These are phyloP conservation scores for Scopus umbretta DNA, from an alignment of 2,113 vertebrate species.

Conservation along the genomic window DNA sequence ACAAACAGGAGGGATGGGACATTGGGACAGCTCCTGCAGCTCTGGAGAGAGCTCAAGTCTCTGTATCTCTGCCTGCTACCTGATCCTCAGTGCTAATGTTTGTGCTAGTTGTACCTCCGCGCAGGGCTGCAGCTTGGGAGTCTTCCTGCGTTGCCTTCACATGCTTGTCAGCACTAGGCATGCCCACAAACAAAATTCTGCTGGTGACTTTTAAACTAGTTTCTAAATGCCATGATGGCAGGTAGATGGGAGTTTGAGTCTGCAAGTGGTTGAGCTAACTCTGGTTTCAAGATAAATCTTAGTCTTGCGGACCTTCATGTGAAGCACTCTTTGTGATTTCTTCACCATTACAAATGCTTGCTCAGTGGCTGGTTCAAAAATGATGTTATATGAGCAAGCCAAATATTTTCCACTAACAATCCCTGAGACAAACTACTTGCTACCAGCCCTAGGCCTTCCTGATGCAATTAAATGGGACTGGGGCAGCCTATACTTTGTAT, in stretches of 20 bases:
- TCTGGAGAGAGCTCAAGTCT: neutral
- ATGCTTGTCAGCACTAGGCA: neutral
- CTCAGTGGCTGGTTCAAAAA: neutral
- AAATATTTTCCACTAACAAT: neutral
- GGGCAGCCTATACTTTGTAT: neutral
- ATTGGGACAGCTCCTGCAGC: neutral
- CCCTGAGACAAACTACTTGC: neutral
- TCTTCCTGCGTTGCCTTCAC: neutral
- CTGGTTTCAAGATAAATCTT: neutral
- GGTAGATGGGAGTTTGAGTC: neutral
- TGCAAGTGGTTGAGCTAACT: neutral
- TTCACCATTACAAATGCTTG: neutral
- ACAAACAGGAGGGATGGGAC: neutral
- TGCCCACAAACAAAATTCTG: neutral
- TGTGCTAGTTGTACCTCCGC: neutral
- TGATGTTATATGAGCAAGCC: neutral
- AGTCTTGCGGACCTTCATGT: neutral
- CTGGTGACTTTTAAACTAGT: neutral
- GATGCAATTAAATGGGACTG: neutral
- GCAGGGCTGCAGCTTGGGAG: neutral
- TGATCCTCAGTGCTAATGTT: neutral
- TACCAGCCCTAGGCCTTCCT: neutral
- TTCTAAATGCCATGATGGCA: neutral
- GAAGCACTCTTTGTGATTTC: neutral
- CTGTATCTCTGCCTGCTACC: neutral